Evolutionary conservation across 2,888 invertebrate species (phyloP).

Genomic region (Ypsolopha sequella): DNA sequence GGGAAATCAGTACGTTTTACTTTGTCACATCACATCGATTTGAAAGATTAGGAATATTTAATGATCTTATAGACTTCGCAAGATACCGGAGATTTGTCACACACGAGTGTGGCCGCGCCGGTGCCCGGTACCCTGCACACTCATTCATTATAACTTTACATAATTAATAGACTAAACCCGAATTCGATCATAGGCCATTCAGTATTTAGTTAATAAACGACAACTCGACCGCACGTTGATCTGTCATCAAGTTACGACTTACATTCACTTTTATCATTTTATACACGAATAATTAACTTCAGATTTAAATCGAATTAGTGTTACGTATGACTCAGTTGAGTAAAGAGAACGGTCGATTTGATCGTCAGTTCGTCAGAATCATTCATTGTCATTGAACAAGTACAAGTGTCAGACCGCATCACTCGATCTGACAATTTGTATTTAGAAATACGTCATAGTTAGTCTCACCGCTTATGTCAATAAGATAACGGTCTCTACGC

Average conservation of each 20-base stretch:
- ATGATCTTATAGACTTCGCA: not conserved
- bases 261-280: not conserved
- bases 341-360: too few species aligned
- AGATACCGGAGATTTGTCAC: not conserved
- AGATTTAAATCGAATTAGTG: not conserved
- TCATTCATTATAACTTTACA: too few species aligned
- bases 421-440: too few species aligned
- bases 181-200: slow-evolving; percentile 14
- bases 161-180: too few species aligned
- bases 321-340: too few species aligned
- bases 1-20: not conserved
- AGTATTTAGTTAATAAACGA: slow-evolving; percentile 21
- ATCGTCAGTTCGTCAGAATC: too few species aligned
- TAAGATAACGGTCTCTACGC: too few species aligned
- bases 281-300: not conserved
- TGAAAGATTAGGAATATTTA: too few species aligned
- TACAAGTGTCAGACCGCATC: too few species aligned
- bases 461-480: too few species aligned
- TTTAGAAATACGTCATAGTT: too few species aligned
- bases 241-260: slow-evolving; percentile 1
- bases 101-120: not conserved
- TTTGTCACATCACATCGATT: not conserved
- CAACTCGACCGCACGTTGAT: slow-evolving; percentile 11
- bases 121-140: slow-evolving; percentile 15
- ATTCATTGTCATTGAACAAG: too few species aligned